Conservation (phyloP, 2,113 vertebrate genomes). For the Columbina picui region DNA sequence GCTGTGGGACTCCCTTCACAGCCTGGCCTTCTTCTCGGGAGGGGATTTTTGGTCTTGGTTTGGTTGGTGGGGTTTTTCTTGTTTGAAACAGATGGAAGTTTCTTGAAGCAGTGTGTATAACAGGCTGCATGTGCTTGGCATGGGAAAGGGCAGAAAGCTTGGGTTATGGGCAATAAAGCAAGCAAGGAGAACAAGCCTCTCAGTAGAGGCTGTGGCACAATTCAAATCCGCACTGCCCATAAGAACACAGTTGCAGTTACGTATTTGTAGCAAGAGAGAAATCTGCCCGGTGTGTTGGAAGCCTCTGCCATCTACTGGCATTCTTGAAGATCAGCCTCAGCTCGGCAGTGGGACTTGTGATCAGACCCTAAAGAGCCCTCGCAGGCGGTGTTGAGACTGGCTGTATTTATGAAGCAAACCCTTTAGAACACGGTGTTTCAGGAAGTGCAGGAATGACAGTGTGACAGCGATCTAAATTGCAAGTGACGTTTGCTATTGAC, state of each 20-base stretch:
- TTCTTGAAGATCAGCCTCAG: not conserved
- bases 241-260: not conserved
- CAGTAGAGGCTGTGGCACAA: not conserved
- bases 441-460: not conserved
- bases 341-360: not conserved
- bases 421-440: not conserved
- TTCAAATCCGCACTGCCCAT: not conserved
- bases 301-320: slow-evolving; percentile 68
- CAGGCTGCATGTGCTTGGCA: not conserved
- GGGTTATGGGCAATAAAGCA: not conserved
- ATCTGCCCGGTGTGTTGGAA: not conserved
- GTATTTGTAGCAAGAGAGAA: not conserved
- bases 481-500: slow-evolving; percentile 21
- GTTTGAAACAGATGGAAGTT: not conserved
- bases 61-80: not conserved
- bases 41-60: too few species aligned
- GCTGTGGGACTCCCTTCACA: not conserved
- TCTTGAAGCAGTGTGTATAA: accelerated
- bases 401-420: not conserved
- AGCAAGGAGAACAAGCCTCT: not conserved
- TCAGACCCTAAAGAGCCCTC: accelerated
- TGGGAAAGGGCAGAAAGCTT: not conserved
- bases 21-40: not conserved
- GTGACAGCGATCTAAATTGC: not conserved
- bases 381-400: not conserved